Evolutionary conservation across 2,113 vertebrate genomes (phyloP).

Genomic region (cattle (Bos taurus)): DNA sequence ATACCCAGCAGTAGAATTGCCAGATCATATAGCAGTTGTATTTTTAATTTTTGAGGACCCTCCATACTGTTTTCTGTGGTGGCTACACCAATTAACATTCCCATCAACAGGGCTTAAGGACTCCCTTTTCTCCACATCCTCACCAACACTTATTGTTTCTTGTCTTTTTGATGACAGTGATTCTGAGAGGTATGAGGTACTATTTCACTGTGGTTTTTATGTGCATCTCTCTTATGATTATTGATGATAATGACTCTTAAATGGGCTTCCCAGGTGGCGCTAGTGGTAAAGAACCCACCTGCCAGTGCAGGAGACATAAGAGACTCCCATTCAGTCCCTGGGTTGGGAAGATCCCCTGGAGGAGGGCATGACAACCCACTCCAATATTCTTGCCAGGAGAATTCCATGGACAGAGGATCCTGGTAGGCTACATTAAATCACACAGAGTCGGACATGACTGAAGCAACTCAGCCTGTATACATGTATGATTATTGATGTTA

Average conservation of each 20-base stretch:
- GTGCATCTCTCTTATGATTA: not conserved
- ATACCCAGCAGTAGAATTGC: not conserved
- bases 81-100: not conserved
- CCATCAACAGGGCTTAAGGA: not conserved
- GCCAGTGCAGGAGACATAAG: not conserved
- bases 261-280: not conserved
- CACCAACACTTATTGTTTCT: not conserved
- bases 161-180: not conserved
- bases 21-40: not conserved
- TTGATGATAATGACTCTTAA: not conserved
- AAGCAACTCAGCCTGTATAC: not conserved
- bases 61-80: not conserved
- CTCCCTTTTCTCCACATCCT: not conserved
- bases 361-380: not conserved
- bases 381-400: not conserved
- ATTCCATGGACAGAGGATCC: not conserved
- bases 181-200: not conserved
- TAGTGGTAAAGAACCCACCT: not conserved
- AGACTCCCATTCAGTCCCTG: not conserved
- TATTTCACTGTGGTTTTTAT: not conserved
- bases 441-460: fast-evolving
- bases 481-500: not conserved
- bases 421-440: not conserved
- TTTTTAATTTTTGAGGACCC: not conserved
- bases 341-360: not conserved